Conservation (phyloP, 2,888 invertebrate species). For the Leptinotarsa peninsularis region DNA sequence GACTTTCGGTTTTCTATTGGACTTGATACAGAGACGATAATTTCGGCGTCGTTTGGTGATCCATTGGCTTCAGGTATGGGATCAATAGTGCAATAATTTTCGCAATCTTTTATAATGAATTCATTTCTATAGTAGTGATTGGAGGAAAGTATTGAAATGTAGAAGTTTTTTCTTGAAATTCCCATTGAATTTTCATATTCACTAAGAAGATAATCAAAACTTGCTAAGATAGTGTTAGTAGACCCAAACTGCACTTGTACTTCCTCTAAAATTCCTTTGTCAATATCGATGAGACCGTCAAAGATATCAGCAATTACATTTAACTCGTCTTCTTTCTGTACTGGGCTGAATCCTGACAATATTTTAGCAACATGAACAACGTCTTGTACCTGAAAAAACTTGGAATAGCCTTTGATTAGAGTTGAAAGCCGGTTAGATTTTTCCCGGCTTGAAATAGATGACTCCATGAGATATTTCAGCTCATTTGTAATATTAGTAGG, state of each 20-base stretch:
- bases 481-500: not conserved
- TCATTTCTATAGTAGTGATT: not conserved
- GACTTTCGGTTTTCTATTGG: conserved; percentile 10
- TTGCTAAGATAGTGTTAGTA: conserved; percentile 22
- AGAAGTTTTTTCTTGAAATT: conserved; percentile 13
- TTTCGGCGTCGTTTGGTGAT: not conserved
- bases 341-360: conserved; percentile 25
- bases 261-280: conserved; percentile 22
- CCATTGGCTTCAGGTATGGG: not conserved
- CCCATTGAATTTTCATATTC: not conserved
- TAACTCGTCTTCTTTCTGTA: conserved; percentile 48
- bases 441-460: no score
- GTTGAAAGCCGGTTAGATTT: not conserved
- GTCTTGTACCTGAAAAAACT: conserved; percentile 44
- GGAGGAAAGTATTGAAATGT: not conserved
- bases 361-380: conserved; percentile 47
- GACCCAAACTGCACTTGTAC: conserved; percentile 23
- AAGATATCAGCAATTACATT: conserved; percentile 57
- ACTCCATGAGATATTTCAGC: not conserved
- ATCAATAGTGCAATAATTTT: conserved; percentile 7
- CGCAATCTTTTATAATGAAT: conserved; percentile 7
- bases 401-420: conserved; percentile 30
- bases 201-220: not conserved
- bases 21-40: not conserved
- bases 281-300: conserved; percentile 67